These are phyloP conservation scores for Scelioninae gen. 1 DNA, from an alignment of 2,888 invertebrate species.

Conservation along the genomic window DNA sequence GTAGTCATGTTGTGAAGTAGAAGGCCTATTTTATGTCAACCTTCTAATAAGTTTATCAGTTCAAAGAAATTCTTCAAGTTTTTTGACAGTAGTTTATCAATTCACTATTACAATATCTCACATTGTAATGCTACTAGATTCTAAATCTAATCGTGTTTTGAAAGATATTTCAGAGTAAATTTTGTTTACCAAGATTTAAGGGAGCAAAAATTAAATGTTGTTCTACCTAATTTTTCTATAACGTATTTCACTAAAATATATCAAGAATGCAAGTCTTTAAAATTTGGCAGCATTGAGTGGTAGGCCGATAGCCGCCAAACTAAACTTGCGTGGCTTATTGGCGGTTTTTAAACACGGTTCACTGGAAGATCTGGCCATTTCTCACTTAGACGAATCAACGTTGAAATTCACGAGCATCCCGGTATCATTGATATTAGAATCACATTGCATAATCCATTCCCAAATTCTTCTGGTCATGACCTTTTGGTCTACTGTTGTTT, in stretches of 20 bases:
- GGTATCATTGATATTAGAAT: constrained; percentile 81
- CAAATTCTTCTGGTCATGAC: constrained; percentile 87
- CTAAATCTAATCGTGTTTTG: too few relatives aligned
- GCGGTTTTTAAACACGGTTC: constrained; percentile 76
- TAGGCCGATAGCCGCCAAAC: constrained; percentile 73
- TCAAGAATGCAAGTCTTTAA: constrained; percentile 5
- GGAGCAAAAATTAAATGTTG: too few relatives aligned
- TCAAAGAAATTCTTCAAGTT: too few relatives aligned
- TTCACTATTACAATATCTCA: too few relatives aligned
- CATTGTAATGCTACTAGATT: too few relatives aligned
- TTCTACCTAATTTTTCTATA: too few relatives aligned
- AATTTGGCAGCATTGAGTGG: constrained; percentile 45
- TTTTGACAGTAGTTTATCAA: too few relatives aligned
- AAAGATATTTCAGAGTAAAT: too few relatives aligned
- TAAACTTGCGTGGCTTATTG: constrained; percentile 72
- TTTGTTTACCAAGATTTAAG: too few relatives aligned
- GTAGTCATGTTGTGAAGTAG: too few relatives aligned
- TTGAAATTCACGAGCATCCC: constrained; percentile 74
- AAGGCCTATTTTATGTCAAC: too few relatives aligned
- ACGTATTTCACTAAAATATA: too few relatives aligned
- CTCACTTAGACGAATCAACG: constrained; percentile 79
- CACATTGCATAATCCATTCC: constrained; percentile 88
- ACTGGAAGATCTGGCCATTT: constrained; percentile 77
- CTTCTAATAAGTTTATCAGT: background rate
- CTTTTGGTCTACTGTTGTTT: constrained; percentile 87